Evolutionary conservation across 2,797 vertebrate species (phyloP).

Genomic region (Neolamprologus multifasciatus): DNA sequence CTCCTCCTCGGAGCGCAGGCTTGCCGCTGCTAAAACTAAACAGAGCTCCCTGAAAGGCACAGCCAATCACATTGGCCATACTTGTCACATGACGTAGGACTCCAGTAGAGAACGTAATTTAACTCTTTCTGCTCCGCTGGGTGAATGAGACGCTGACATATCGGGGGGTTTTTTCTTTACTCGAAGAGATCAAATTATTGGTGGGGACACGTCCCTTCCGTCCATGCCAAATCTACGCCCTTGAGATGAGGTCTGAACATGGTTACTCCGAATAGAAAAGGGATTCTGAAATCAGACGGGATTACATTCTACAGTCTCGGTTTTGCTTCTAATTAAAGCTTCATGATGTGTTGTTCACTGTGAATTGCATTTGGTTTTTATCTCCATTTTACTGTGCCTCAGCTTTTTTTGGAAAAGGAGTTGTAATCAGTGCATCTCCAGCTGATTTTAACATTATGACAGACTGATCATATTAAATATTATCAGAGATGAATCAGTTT

Average conservation of each 20-base stretch:
- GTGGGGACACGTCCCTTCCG: too few relatives aligned
- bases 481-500: not conserved
- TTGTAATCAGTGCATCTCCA: not conserved
- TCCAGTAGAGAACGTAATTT: too few relatives aligned
- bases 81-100: too few relatives aligned
- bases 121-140: too few relatives aligned
- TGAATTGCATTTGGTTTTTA: not conserved
- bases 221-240: too few relatives aligned
- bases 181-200: too few relatives aligned
- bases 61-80: too few relatives aligned
- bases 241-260: not conserved
- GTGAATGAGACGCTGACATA: too few relatives aligned
- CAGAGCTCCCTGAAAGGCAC: too few relatives aligned
- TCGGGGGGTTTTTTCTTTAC: too few relatives aligned
- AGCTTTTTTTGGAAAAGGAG: not conserved
- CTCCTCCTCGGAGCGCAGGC: too few relatives aligned
- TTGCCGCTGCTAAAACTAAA: too few relatives aligned
- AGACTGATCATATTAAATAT: not conserved
- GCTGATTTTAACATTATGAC: not conserved
- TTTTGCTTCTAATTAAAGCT: not conserved
- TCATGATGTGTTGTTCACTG: not conserved
- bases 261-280: not conserved
- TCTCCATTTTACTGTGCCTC: not conserved
- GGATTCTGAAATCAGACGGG: not conserved
- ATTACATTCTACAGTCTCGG: not conserved